Evolutionary conservation across 92 coral and sea anemone species (phyloP), one percentile per base, ranked within the genome.

Genomic region (Isaurus tuberculatus): DNA sequence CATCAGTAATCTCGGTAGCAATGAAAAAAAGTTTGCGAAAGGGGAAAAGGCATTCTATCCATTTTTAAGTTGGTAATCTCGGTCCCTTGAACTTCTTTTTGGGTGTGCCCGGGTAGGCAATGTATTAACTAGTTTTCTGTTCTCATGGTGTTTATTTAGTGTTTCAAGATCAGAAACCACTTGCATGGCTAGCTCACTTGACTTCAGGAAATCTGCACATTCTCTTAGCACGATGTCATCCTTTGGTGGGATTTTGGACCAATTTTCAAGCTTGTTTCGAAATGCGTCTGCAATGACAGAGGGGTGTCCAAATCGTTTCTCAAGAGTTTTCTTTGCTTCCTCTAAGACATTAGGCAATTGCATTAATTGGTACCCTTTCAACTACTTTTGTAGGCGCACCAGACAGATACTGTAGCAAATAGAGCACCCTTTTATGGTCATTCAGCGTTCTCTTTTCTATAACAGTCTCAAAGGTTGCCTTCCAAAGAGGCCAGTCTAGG

Each of bases 241-340:
- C 75, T 30, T 89, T 19, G 80, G 71, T 8, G 79, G 46, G 25
- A 89, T 89, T 34, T 70, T 88, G 30, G 51, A 84, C 90, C 90
- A 90, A 34, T 61, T 78, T 83, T 81, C 86, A 16, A 90, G 83
- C 69, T 80, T 89, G 42, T 61, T 89, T 31, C 88, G 73, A 66
- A 89, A 80, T 51, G 89, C 89, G 9, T 75, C 84, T 20, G 87
- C 80, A 31, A 89, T 84, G 8, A 89, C 87, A 28, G 87, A 88
- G 0, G 91, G 91, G 77, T 88, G 88, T 29, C 91, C 91, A 88
- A 88, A 88, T 34, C 84, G 91, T 78, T 79, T 78, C 69, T 88
- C 88, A 7, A 75, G 34, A n/a, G 60, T 65, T 46, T 27, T 48
- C 84, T 88, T 87, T 44, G 91, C 87, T 40, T 90, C 86, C 74